These are phyloP conservation scores for Bradypus variegatus DNA, from an alignment of 2,797 vertebrate genomes.

Conservation along the genomic window DNA sequence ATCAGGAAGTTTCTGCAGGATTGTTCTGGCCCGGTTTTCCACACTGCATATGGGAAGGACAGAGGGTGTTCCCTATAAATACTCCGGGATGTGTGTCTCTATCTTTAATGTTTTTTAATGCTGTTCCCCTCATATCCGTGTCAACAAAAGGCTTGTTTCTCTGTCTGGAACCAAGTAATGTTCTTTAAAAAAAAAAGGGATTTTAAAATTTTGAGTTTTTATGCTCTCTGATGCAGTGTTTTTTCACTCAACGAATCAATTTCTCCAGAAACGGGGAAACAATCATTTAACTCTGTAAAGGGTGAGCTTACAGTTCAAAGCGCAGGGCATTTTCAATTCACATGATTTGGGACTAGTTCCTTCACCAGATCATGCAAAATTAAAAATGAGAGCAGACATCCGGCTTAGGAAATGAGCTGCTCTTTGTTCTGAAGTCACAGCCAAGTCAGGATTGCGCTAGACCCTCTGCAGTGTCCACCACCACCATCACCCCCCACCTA, in stretches of 20 bases:
- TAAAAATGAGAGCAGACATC: not conserved
- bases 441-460: not conserved
- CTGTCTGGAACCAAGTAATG: not conserved
- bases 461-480: not conserved
- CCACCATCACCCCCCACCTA: not conserved
- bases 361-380: not conserved
- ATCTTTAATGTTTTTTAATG: slow-evolving; percentile 21
- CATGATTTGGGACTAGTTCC: not conserved
- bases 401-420: not conserved
- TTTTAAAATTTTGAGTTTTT: not conserved
- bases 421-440: not conserved
- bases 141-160: slow-evolving; percentile 50
- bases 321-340: slow-evolving; percentile 11
- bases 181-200: not conserved
- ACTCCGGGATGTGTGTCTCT: not conserved
- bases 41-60: slow-evolving; percentile 16
- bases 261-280: slow-evolving; percentile 12
- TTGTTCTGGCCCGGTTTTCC: slow-evolving; percentile 44
- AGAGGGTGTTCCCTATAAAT: slow-evolving; percentile 47
- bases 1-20: slow-evolving; percentile 54
- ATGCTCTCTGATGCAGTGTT: not conserved
- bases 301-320: not conserved
- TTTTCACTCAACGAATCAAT: not conserved
- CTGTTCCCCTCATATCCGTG: not conserved
- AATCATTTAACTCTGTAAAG: not conserved